Evolutionary conservation across 2,888 invertebrate genomes (phyloP), one percentile per base, ranked within the genome.

Genomic region (Spilosoma lubricipeda): DNA sequence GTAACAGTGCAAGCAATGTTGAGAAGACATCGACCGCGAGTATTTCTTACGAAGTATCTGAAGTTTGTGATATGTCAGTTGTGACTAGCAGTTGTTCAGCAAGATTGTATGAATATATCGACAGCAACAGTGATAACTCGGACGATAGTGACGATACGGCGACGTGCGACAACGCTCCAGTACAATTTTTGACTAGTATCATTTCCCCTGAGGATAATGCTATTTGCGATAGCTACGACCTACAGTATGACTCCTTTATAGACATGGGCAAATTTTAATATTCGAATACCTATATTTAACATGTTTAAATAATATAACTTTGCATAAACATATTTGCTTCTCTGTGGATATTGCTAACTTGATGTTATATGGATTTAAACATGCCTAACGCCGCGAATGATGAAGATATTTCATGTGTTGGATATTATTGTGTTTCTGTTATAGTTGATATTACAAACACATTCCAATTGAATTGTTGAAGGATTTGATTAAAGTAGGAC

Each of bases 211-310:
- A 92, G n/a, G 93, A 93, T 70, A 85, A 88, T 36, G 85, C 89
- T 56, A 82, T 91, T 56, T 91, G 90, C 76, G 95, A 94, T 81
- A 88, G 89, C 84, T 93, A 91, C 80, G 96, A 96, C 80, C 85
- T 95, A 69, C 96, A 96, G 82, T 96, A 96, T 81, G 96, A 96
- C 86, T 96, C 96, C 80, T 95, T 95, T 87, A 93, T 96, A 87
- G 96, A 96, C 88, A 95, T 96, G 95, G 96, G 96, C 76, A 95
- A 95, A 85, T 96, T 96, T 90, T 96, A 85, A 86, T 77, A 83
- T 84, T 83, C 83, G 67, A 81, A 20, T 77, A 86, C 77, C 77
- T 85, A 82, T 76, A 70, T 75, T 78, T 81, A 79, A 79, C 79
- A 85, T 86, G 75, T 86, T 85, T 82, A 77, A 66, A 71, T 74